These are phyloP conservation scores for Homalodisca vitripennis DNA, from an alignment of 1,140 invertebrate species.

Conservation along the genomic window DNA sequence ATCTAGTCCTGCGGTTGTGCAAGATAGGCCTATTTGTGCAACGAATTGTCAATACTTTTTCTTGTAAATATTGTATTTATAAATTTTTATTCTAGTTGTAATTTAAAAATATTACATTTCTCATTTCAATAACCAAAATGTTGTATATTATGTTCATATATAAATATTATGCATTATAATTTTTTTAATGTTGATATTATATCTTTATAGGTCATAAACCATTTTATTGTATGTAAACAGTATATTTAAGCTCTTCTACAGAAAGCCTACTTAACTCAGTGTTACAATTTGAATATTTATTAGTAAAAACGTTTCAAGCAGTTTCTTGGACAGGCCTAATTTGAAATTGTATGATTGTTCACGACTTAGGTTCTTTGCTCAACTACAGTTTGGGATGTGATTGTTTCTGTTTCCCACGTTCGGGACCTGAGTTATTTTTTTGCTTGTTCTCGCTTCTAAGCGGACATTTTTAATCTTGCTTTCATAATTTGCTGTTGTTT, in stretches of 20 bases:
- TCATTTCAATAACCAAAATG: neutral
- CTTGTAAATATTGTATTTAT: slow-evolving; percentile 24
- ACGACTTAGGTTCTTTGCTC: too few relatives aligned
- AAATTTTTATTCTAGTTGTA: neutral
- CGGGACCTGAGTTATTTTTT: too few relatives aligned
- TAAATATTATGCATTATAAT: slow-evolving; percentile 14
- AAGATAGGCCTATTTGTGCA: slow-evolving; percentile 6
- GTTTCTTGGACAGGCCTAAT: slow-evolving; percentile 19
- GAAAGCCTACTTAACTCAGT: too few relatives aligned
- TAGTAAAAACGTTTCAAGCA: slow-evolving; percentile 10
- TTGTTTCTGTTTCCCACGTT: too few relatives aligned
- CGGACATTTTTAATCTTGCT: too few relatives aligned
- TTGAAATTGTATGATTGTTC: slow-evolving; percentile 14
- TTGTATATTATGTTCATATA: slow-evolving; percentile 22
- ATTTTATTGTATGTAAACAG: too few relatives aligned
- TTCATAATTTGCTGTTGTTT: neutral
- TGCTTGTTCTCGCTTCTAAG: too few relatives aligned
- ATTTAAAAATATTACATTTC: slow-evolving; percentile 1
- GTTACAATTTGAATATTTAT: too few relatives aligned
- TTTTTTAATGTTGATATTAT: neutral
- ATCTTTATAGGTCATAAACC: too few relatives aligned
- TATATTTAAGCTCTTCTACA: too few relatives aligned
- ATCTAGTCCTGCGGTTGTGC: slow-evolving; percentile 14
- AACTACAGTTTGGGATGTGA: too few relatives aligned
- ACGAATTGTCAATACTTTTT: neutral